Evolutionary conservation across 2,888 invertebrate genomes (phyloP).

Genomic region (Hetaerina titia): DNA sequence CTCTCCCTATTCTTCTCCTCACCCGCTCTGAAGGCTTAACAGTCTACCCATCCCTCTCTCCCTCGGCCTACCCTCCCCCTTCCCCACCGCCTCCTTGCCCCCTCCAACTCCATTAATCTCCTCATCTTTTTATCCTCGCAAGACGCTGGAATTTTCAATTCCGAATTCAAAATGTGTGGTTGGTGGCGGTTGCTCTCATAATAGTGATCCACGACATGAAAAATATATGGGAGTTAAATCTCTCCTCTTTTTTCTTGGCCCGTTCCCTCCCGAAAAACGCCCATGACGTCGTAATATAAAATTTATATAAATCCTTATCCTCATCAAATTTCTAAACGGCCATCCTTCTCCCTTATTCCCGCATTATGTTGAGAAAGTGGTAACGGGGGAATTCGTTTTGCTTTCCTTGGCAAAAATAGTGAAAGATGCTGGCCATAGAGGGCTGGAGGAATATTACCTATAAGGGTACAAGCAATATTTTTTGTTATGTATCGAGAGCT

Average conservation of each 20-base stretch:
- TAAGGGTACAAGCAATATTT: too few relatives aligned
- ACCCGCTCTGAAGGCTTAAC: background rate
- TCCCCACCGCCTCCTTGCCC: background rate
- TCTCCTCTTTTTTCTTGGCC: background rate
- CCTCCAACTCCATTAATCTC: constrained; percentile 59
- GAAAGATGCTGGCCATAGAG: background rate
- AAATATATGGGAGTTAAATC: constrained; percentile 47
- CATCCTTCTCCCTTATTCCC: background rate
- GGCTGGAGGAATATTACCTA: background rate
- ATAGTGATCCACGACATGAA: constrained; percentile 50
- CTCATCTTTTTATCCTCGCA: constrained; percentile 54
- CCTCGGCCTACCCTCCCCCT: background rate
- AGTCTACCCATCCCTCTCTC: background rate
- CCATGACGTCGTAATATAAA: constrained; percentile 45
- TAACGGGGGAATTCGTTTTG: background rate
- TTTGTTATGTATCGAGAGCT: too few relatives aligned
- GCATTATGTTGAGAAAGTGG: background rate
- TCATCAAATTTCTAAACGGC: constrained; percentile 49
- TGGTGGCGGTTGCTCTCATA: constrained; percentile 58
- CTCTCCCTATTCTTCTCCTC: background rate
- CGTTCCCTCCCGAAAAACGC: background rate
- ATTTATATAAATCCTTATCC: constrained; percentile 53
- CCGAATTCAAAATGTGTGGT: constrained; percentile 60
- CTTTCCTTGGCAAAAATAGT: background rate
- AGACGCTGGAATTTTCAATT: constrained; percentile 66